Evolutionary conservation across 2,797 vertebrate genomes (phyloP), one percentile per base, ranked within the genome.

Genomic region (Bucorvus abyssinicus): DNA sequence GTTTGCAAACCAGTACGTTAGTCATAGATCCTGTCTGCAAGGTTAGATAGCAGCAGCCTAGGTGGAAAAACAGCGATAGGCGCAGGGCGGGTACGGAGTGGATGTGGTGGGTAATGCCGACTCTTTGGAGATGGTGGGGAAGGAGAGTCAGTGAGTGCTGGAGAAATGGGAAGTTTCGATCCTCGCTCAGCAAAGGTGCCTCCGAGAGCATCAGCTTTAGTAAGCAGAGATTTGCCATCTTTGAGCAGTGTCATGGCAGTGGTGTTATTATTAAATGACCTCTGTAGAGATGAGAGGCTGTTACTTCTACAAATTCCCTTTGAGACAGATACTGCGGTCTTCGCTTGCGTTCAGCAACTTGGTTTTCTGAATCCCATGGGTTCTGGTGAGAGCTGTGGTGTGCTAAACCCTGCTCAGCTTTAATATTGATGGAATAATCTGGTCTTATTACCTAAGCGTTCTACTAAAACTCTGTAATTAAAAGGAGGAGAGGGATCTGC

Each of bases 31-130:
- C 65, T 78, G 65, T 57, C 36, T 7, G 53, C 19, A 61, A 68
- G 85, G 88, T 78, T 84, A 63, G 80, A 14, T 69, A 59, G 2
- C 3, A 3, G 45, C 45, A 75, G 53, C 34, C 32, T 5, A 9
- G 19, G 50, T 64, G 44, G 71, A 49, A 59, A 52, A 60, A 52
- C 44, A 53, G 60, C 1, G 5, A 9, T 0, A 27, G 14, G 45
- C 57, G 18, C 23, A 30, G 40, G 75, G 44, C 52, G 70, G 63
- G 24, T 55, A 23, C 21, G 19, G 19, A 32, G 61, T 2, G 19
- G 24, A 3, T 55, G 17, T 4, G 2, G 7, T n/a, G n/a, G 36
- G 27, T 52, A 61, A 38, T 0, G 0, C 40, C 0, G 1, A 1
- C 50, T 59, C 10, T 71, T 65, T 11, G 34, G 63, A 55, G 26